These are phyloP conservation scores for Notamacropus eugenii DNA, from an alignment of 2,797 vertebrate species.

Conservation along the genomic window DNA sequence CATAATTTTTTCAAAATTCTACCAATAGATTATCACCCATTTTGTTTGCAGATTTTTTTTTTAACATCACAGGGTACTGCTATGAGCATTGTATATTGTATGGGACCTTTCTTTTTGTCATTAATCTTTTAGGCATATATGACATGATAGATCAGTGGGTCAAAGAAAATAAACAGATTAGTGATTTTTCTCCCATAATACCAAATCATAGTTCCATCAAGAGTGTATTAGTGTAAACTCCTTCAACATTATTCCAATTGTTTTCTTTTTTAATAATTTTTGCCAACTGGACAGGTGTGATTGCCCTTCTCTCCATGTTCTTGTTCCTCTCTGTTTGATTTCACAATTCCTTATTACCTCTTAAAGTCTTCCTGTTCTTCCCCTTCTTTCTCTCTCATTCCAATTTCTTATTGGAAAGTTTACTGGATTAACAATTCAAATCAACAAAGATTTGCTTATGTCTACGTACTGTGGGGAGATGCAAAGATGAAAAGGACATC, in stretches of 20 bases:
- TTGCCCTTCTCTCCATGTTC: neutral
- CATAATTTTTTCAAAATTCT: neutral
- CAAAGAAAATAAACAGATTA: neutral
- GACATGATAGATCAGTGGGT: neutral
- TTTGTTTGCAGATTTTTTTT: neutral
- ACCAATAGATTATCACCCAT: neutral
- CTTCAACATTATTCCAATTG: neutral
- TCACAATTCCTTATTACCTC: neutral
- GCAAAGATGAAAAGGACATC: neutral
- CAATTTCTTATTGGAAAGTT: conserved; percentile 13
- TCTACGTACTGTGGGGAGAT: conserved; percentile 25
- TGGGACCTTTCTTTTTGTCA: neutral
- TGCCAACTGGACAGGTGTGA: neutral
- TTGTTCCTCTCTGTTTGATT: neutral
- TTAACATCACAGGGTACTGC: neutral
- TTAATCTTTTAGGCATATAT: neutral
- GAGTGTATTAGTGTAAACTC: neutral
- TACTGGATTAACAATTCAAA: conserved; percentile 58
- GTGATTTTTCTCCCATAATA: neutral
- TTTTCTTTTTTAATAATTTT: neutral
- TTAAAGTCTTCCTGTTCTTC: neutral
- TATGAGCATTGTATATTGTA: neutral
- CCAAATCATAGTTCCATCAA: neutral
- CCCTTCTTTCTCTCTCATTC: neutral
- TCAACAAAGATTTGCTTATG: neutral